Evolutionary conservation across 2,888 invertebrate species (phyloP).

Genomic region (Girardia tigrina): DNA sequence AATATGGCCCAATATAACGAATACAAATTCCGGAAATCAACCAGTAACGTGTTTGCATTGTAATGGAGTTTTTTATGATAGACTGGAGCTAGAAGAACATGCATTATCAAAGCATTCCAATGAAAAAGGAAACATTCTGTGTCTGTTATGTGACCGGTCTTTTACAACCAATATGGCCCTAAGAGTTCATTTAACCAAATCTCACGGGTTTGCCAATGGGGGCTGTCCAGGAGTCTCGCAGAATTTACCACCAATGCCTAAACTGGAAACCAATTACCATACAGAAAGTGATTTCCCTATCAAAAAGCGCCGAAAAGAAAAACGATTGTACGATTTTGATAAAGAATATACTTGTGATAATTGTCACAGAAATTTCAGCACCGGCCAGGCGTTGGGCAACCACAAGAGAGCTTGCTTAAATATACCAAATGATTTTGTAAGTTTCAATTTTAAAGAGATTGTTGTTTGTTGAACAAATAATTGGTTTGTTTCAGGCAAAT

Average conservation of each 20-base stretch:
- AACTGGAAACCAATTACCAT: conserved; percentile 19
- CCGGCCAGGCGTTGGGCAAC: not conserved
- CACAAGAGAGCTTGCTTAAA: conserved; percentile 14
- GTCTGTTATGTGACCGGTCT: conserved; percentile 14
- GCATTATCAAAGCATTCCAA: not conserved
- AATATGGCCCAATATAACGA: not conserved
- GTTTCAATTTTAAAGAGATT: too few relatives aligned
- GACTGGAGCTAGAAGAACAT: conserved; percentile 4
- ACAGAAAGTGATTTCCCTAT: not conserved
- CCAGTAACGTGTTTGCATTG: not conserved
- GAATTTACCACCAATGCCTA: not conserved
- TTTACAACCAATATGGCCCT: conserved; percentile 21
- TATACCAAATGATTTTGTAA: conserved; percentile 10
- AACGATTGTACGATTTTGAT: not conserved
- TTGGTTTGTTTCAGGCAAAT: too few relatives aligned
- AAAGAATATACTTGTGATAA: not conserved
- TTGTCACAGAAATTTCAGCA: conserved; percentile 16
- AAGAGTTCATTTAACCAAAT: conserved; percentile 20
- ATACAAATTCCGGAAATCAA: not conserved
- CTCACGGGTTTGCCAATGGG: conserved; percentile 13
- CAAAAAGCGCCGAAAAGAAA: not conserved
- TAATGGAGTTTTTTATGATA: not conserved
- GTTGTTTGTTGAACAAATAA: too few relatives aligned
- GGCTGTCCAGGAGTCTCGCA: not conserved
- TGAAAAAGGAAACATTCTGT: conserved; percentile 15